Percentiles rank a stretch among this genome's conserved stretches.
Evolutionary conservation across 2,797 vertebrate species (phyloP).

Genomic region (Streptopelia turtur): DNA sequence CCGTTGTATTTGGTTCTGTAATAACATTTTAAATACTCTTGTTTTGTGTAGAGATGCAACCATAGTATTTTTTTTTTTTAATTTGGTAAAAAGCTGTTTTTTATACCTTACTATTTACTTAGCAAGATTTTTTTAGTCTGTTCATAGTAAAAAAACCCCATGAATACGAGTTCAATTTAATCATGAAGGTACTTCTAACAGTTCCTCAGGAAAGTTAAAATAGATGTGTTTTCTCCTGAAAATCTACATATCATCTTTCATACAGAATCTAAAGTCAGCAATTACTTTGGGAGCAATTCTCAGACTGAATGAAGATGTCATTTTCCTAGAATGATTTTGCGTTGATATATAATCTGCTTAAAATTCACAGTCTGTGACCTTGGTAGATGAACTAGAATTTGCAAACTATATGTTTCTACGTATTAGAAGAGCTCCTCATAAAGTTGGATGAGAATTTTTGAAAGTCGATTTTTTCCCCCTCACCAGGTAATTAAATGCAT

Average conservation of each 20-base stretch:
- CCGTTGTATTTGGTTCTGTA: background rate
- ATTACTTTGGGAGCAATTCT: background rate
- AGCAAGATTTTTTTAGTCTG: background rate
- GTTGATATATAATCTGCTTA: slow-evolving; percentile 21
- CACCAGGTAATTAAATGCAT: background rate
- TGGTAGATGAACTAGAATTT: slow-evolving; percentile 5
- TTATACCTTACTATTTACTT: background rate
- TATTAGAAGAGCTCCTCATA: background rate
- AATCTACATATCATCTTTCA: background rate
- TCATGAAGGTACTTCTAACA: background rate
- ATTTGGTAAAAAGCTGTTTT: background rate
- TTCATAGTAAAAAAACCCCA: background rate
- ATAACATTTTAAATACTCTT: background rate
- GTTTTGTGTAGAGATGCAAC: background rate
- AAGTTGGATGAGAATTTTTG: background rate
- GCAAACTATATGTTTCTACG: background rate
- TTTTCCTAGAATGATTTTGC: slow-evolving; percentile 27
- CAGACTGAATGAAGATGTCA: background rate
- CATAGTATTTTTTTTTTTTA: background rate
- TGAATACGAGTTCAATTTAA: background rate
- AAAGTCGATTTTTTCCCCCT: background rate
- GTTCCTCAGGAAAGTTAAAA: background rate
- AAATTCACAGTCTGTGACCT: slow-evolving; percentile 43
- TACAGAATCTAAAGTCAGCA: background rate
- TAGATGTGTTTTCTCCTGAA: background rate